Percentiles rank a stretch among this genome's conserved stretches.
Evolutionary conservation across 23 tunicate genomes (phyloP).

Genomic region (Clavelina lepadiformis): DNA sequence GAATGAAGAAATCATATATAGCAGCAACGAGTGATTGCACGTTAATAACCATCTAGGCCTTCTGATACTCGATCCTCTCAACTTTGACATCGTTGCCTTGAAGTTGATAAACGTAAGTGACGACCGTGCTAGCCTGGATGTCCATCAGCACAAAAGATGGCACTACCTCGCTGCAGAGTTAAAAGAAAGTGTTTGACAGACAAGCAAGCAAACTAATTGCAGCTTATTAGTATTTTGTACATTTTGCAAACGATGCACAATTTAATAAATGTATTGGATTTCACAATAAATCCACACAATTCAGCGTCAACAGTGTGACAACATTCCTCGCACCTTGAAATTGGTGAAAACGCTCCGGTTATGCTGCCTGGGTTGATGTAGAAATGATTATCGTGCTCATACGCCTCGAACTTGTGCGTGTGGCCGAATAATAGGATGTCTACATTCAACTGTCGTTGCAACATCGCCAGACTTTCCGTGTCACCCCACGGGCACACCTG

Average conservation of each 20-base stretch:
- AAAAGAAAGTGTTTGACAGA: neutral
- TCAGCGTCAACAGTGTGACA: neutral
- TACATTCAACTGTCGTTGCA: conserved; percentile 87
- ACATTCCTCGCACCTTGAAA: conserved; percentile 53
- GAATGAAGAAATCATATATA: neutral
- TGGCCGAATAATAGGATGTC: conserved; percentile 92
- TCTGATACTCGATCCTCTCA: conserved; percentile 85
- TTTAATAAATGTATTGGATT: too few relatives aligned
- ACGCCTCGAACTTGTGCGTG: conserved; percentile 93
- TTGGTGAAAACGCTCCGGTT: conserved; percentile 90
- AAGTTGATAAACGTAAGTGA: conserved; percentile 88
- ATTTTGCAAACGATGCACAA: too few relatives aligned
- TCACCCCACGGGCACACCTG: conserved; percentile 91
- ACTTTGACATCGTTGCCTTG: conserved; percentile 82
- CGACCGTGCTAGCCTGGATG: conserved; percentile 84
- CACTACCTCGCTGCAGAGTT: conserved; percentile 36
- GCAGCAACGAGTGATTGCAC: neutral
- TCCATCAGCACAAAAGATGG: conserved; percentile 95
- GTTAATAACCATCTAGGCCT: conserved; percentile 8
- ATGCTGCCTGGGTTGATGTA: conserved; percentile 96
- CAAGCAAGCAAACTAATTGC: neutral
- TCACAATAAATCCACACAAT: neutral
- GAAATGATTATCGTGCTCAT: conserved; percentile 85
- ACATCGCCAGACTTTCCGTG: conserved; percentile 76
- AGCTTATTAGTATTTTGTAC: too few relatives aligned